These are phyloP conservation scores for Platygyra sinensis DNA, from an alignment of 64 coral and sea anemone genomes.

Conservation along the genomic window DNA sequence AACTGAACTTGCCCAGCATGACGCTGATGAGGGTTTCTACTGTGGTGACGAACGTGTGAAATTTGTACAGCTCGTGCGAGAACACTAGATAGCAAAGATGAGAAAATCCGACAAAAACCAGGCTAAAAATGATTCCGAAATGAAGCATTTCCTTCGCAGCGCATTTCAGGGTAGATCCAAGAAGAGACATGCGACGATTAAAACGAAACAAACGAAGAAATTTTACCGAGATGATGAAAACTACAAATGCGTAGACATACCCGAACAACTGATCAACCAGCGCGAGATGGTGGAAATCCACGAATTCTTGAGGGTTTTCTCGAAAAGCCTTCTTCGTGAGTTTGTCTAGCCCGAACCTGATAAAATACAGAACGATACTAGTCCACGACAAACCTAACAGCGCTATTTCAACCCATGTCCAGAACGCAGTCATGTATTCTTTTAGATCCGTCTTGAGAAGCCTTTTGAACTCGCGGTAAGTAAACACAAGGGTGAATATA, in stretches of 20 bases:
- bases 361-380: slow-evolving; percentile 67
- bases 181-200: slow-evolving; percentile 91
- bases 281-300: slow-evolving; percentile 79
- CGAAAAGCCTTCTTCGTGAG: slow-evolving; percentile 67
- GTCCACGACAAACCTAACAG: slow-evolving; percentile 77
- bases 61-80: slow-evolving; percentile 84
- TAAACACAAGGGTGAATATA: slow-evolving; percentile 72
- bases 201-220: slow-evolving; percentile 94
- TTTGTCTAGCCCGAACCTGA: slow-evolving; percentile 74
- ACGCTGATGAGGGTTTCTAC: slow-evolving; percentile 87
- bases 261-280: slow-evolving; percentile 80
- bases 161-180: slow-evolving; percentile 71
- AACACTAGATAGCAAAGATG: slow-evolving; percentile 87
- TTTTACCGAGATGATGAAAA: slow-evolving; percentile 90
- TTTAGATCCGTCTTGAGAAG: slow-evolving; percentile 43
- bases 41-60: slow-evolving; percentile 75
- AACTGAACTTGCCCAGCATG: slow-evolving; percentile 97
- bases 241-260: slow-evolving; percentile 73
- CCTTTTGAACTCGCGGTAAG: slow-evolving; percentile 74
- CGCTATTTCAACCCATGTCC: slow-evolving; percentile 81
- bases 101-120: slow-evolving; percentile 87
- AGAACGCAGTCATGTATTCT: slow-evolving; percentile 65
- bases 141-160: slow-evolving; percentile 63
- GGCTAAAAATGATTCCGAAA: slow-evolving; percentile 83
- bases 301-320: slow-evolving; percentile 56